Conservation (phyloP, 2,888 invertebrate genomes). For the Morpho helenor region DNA sequence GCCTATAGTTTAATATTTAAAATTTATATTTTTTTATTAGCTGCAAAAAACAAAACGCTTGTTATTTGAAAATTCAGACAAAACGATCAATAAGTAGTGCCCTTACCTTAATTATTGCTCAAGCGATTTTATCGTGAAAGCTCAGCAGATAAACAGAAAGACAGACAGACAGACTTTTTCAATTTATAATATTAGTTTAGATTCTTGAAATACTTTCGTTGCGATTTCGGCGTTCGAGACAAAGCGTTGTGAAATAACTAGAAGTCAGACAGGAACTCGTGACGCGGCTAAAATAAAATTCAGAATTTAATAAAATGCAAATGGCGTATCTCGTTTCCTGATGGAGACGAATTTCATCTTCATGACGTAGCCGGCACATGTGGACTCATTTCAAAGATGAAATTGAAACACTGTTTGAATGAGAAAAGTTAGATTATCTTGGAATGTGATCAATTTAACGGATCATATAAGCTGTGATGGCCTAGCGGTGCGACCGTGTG, state of each 20-base stretch:
- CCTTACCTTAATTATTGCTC: too few species aligned
- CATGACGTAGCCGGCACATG: constrained; percentile 15
- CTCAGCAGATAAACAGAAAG: too few species aligned
- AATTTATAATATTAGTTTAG: not conserved
- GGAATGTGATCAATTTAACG: constrained; percentile 1
- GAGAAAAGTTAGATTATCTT: not conserved
- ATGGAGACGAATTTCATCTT: constrained; percentile 32
- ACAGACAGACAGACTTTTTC: not conserved
- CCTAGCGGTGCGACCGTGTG: too few species aligned
- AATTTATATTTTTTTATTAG: too few species aligned
- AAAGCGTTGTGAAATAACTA: constrained; percentile 26
- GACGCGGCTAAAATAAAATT: constrained; percentile 59
- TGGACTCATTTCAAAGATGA: constrained; percentile 6
- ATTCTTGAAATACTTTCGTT: constrained; percentile 2
- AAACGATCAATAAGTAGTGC: too few species aligned
- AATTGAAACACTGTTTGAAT: constrained; percentile 1
- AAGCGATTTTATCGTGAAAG: too few species aligned
- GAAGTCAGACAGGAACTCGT: constrained; percentile 25
- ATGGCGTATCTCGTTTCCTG: constrained; percentile 50
- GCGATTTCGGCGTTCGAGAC: not conserved
- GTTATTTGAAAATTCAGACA: too few species aligned
- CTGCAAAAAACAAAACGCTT: too few species aligned
- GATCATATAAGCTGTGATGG: too few species aligned
- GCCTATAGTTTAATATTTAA: too few species aligned
- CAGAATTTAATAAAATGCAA: constrained; percentile 76